Base-by-base conservation (phyloP, 2,797 vertebrate genomes). In the Sebastes variabilis region DNA sequence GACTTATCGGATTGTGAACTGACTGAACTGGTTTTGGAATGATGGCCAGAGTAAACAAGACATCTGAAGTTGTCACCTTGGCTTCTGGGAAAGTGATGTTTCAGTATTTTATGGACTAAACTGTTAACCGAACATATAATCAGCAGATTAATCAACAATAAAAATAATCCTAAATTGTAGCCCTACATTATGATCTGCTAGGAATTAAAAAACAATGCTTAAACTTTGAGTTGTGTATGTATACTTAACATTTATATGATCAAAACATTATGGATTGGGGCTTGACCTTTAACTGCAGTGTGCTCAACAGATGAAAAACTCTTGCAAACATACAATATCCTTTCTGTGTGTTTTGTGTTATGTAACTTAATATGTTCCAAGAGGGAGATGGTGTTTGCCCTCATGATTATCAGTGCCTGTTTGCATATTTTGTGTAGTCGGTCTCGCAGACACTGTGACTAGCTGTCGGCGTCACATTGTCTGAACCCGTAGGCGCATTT, bases 381-480 rank as follows among this genome's bases (percentile, higher is more conserved):
- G 68, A 60, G 29, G 24, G 49, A 74, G 68, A 49, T 46, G 30
- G 79, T n/a, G 49, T 83, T 80, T 71, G 59, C 68, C 76, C 69
- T 76, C 72, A 72, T 78, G 73, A 68, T 76, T 72, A 77, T 79
- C 68, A 67, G 78, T 3, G 52, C 49, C n/a, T 75, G 81, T 89
- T 89, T 84, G 82, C 59, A 88, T 79, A 70, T 76, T 72, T 54
- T 74, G 52, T 11, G 2, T 52, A 2, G 54, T n/a, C 2, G 32
- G 9, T 66, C 49, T 76, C 20, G 64, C 4, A 75, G 36, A 64
- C 66, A 55, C 56, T 24, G 36, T 30, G 32, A n/a, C 49, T 65
- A 66, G 11, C 24, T 58, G 62, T 7, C n/a, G 18, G n/a, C 30
- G 60, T 68, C 55, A 73, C 13, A 8, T 25, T 58, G 60, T 81